Conservation (phyloP, 1,140 invertebrate genomes). For the Psix sp. region DNA sequence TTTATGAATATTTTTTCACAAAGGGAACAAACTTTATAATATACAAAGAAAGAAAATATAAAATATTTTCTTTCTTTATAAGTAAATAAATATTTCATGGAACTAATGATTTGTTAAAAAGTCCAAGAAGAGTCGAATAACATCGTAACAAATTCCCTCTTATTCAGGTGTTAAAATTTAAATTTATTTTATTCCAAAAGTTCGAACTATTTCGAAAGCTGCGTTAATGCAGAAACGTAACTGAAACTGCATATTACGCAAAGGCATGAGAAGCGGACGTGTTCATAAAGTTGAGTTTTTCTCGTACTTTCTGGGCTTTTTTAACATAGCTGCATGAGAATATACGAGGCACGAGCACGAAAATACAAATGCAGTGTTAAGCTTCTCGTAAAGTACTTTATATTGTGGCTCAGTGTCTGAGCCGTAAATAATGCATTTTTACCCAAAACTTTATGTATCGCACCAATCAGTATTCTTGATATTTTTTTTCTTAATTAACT, state of each 20-base stretch:
- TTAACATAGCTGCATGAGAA: slow-evolving; percentile 56
- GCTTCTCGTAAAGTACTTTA: slow-evolving; percentile 54
- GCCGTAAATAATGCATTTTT: slow-evolving; percentile 40
- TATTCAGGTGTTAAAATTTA: too few species aligned
- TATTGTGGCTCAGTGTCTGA: slow-evolving; percentile 51
- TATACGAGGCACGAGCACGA: slow-evolving; percentile 51
- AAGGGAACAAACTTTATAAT: too few species aligned
- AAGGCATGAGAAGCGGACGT: slow-evolving; percentile 46
- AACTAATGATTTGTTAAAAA: too few species aligned
- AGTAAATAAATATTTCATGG: too few species aligned
- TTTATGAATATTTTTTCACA: too few species aligned
- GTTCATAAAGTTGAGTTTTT: slow-evolving; percentile 57
- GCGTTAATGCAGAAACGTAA: slow-evolving; percentile 16
- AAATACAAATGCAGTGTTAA: slow-evolving; percentile 57
- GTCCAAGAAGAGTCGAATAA: too few species aligned
- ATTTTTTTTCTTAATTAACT: slow-evolving; percentile 27
- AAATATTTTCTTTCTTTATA: too few species aligned
- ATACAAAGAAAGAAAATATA: too few species aligned
- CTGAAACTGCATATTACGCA: slow-evolving; percentile 28
- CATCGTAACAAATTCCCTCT: too few species aligned
- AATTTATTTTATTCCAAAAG: neutral
- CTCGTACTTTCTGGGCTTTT: slow-evolving; percentile 46
- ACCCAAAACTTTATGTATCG: slow-evolving; percentile 27
- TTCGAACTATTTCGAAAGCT: slow-evolving; percentile 5
- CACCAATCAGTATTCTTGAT: slow-evolving; percentile 30